Percentiles rank a stretch among this genome's conserved stretches.
phyloP scores from a whole-genome alignment of 2,113 vertebrate genomes.

The Terrapene triunguis region DNA sequence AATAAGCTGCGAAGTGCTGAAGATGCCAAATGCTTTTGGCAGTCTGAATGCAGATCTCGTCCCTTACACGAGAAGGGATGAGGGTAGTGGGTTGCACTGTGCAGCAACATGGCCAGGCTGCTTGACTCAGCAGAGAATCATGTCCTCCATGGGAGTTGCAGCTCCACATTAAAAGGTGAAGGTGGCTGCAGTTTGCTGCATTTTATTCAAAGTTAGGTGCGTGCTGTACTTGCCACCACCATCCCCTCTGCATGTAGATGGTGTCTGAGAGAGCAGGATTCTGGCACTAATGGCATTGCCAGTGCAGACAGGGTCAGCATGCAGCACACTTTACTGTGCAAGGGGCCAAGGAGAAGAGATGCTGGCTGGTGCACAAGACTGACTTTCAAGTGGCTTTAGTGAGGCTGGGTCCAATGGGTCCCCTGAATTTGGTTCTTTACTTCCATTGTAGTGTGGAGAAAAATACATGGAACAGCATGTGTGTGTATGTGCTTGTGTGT shows the following conservation, averaged over 20 bases:
- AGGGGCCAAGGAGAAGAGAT: rapidly evolving
- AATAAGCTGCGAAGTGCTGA: constrained; percentile 9
- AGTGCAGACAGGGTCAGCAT: not conserved
- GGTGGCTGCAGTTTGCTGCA: not conserved
- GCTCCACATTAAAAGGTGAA: not conserved
- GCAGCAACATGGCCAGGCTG: rapidly evolving
- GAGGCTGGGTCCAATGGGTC: not conserved
- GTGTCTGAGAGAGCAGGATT: not conserved
- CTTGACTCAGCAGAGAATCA: not conserved
- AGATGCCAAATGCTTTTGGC: not conserved
- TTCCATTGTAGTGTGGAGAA: not conserved
- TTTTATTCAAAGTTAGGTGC: not conserved
- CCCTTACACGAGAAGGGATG: not conserved
- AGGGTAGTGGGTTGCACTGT: too few relatives aligned
- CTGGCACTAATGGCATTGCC: not conserved
- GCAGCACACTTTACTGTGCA: rapidly evolving
- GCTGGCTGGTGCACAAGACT: not conserved
- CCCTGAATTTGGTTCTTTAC: not conserved
- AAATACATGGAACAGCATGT: not conserved
- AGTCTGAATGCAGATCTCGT: rapidly evolving
- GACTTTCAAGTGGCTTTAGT: not conserved
- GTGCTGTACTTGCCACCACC: not conserved
- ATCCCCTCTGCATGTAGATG: not conserved
- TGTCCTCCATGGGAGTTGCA: not conserved
- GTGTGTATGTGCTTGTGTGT: too few relatives aligned